These are phyloP conservation scores for Synanthedon myopaeformis DNA, from an alignment of 2,888 invertebrate genomes.

Conservation along the genomic window DNA sequence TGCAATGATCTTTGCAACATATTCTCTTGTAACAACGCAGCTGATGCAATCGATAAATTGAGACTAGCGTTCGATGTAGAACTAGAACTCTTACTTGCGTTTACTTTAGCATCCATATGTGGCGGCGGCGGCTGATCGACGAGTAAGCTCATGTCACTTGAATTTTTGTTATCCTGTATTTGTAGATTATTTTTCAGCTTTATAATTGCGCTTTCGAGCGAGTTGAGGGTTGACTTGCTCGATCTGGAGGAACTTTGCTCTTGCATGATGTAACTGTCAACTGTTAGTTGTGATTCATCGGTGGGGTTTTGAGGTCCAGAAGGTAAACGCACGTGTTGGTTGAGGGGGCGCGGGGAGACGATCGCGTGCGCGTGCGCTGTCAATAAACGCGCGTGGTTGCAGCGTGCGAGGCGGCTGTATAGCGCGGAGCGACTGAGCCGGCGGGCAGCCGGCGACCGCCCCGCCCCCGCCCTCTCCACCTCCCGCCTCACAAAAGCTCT, in stretches of 20 bases:
- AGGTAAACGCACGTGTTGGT: slow-evolving; percentile 11
- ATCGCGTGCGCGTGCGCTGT: slow-evolving; percentile 55
- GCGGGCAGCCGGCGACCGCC: slow-evolving; percentile 58
- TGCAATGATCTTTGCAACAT: slow-evolving; percentile 80
- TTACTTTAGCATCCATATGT: slow-evolving; percentile 41
- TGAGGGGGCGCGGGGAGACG: slow-evolving; percentile 36
- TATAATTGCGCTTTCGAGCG: slow-evolving; percentile 65
- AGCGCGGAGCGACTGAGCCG: slow-evolving; percentile 66
- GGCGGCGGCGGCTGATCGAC: slow-evolving; percentile 44
- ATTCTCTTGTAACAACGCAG: slow-evolving; percentile 73
- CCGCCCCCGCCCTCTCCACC: slow-evolving; percentile 53
- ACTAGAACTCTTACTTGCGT: slow-evolving; percentile 57
- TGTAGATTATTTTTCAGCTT: slow-evolving; percentile 66
- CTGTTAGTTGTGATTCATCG: slow-evolving; percentile 11
- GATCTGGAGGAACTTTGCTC: slow-evolving; percentile 62
- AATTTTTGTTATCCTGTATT: slow-evolving; percentile 57
- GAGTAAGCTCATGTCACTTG: slow-evolving; percentile 48
- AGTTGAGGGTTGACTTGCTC: slow-evolving; percentile 58
- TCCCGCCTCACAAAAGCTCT: slow-evolving; percentile 69
- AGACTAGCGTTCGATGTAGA: slow-evolving; percentile 45
- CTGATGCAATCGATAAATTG: slow-evolving; percentile 69
- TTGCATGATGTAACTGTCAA: slow-evolving; percentile 45
- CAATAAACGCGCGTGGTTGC: slow-evolving; percentile 31
- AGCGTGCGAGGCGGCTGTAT: slow-evolving; percentile 61
- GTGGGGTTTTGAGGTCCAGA: slow-evolving; percentile 20